Base-by-base conservation (phyloP, 2,888 invertebrate species). In the Aromia moschata region DNA sequence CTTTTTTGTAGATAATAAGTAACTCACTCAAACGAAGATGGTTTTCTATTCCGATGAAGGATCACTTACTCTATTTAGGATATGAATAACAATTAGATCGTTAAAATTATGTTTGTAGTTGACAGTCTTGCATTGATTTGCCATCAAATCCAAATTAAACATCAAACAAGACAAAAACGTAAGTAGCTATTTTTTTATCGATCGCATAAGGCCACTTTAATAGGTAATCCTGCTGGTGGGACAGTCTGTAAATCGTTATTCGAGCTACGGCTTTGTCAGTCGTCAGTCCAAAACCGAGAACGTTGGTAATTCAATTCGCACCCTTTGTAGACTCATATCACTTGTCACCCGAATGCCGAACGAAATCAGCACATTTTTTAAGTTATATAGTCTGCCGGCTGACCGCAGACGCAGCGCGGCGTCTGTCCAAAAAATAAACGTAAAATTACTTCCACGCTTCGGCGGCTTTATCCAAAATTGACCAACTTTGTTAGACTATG, bases 331-430 rank as follows among this genome's bases (percentile, higher is more conserved):
- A 68, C 68, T 70, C 70, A 72, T 71, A 74, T 75, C 69, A 70
- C 69, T 69, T 73, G 74, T 73, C 74, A 73, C 46, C 56, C 53
- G 60, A 71, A 72, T 68, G 72, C 69, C 65, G 70, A 74, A 74
- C 74, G 66, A 72, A 74, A 73, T 75, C 76, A 75, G 77, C 76
- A 69, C 65, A 68, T 71, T 70, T 70, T 70, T 71, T 53, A 58
- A 58, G 44, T 38, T 43, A 56, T 45, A 56, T 60, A 60, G 58
- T 62, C 59, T 62, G 64, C 65, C 57, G 59, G 53, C 58, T 57
- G 58, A 67, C 66, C 66, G 63, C 68, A 66, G 60, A 64, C 64
- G 54, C 41, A 45, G 45, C 17, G 38, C 16, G 11, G n/a, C n/a
- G 41, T 44, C 56, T 56, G 60, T 59, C 60, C 62, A 64, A 64